Base-by-base conservation (phyloP, 2,888 invertebrate species). In the Ametastegia equiseti region DNA sequence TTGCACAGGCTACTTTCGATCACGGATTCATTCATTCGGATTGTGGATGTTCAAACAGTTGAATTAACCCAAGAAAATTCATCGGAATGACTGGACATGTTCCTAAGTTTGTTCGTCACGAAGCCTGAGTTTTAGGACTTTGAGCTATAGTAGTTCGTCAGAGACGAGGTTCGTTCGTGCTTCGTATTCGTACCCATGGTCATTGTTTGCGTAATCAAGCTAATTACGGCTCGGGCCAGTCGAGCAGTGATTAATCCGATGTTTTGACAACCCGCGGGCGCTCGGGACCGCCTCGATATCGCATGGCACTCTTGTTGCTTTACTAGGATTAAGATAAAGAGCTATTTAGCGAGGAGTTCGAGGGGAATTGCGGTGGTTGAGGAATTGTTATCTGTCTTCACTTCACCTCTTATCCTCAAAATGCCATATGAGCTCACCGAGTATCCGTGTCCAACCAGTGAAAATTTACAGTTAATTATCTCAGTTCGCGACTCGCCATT, bases 191-290 rank as follows among this genome's bases (percentile, higher is more conserved):
- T 60, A 60, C 30, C 65, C 39, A 27, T 23, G 65, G 9, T n/a
- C 39, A 73, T 73, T 78, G 77, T 78, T 78, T 36, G 60, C 77
- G 77, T 78, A 78, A 78, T 78, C 23, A 42, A 78, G 42, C 60
- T 78, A 78, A 78, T 78, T 78, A 78, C 60, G 11, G 27, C 30
- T n/a, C 60, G 27, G 57, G 77, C 39, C 50, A 54, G 30, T n/a
- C 50, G 50, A 27, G 33, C 15, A 75, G 75, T 75, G 75, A 75
- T 75, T 75, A 75, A 54, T 75, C 36, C 75, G 30, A 36, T 54
- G 75, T 75, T 75, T 75, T 75, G 75, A 75, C 75, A 75, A 27
- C 75, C 75, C 54, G 39, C 13, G 50, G 75, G 3, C 45, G 45
- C 45, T 27, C 54, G 3, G 54, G 1, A 30, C 42, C 39, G 60